Evolutionary conservation across 2,797 vertebrate genomes (phyloP), one percentile per base, ranked within the genome.

Genomic region (Melanotaenia nigrans): DNA sequence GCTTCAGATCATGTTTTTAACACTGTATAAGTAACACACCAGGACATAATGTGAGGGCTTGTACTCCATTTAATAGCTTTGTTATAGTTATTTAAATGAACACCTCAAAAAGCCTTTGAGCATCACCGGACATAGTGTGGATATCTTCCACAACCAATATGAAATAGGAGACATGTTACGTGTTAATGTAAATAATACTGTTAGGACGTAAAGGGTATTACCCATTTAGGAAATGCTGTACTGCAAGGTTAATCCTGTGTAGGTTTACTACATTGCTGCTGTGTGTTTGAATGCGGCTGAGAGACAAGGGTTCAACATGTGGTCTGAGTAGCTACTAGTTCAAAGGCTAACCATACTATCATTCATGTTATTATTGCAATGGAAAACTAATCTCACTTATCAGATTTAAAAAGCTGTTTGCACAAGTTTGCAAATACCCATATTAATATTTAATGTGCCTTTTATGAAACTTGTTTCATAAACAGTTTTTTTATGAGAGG

Each of bases 381-480:
- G 61, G 49, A 85, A 69, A 72, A 78, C 54, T 82, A 80, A 90
- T 85, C 47, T 71, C 57, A 77, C 47, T 53, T 75, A 57, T 75
- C 66, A 61, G 58, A 53, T 84, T 75, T 71, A 33, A 83, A 79
- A 61, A 73, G 81, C 13, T 54, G 68, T 30, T 60, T 65, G 61
- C 71, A 71, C 20, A 4, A 64, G 67, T 84, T 82, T 83, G 61
- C 63, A 81, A 75, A 72, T 65, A 62, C 25, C 70, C 69, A 75
- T 9, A 20, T 36, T 73, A 64, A 82, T 81, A 69, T 61, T 75
- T 47, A 77, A 72, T 81, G 91, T 93, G 91, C 92, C 92, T 93
- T 92, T 84, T 22, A 81, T 70, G 47, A 86, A 87, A 75, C 58
- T 45, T 24, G 20, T 82, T 78, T 73, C 35, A 61, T 20, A 58